These are phyloP conservation scores for Arenaria interpres DNA, from an alignment of 2,113 vertebrate genomes.

Conservation along the genomic window DNA sequence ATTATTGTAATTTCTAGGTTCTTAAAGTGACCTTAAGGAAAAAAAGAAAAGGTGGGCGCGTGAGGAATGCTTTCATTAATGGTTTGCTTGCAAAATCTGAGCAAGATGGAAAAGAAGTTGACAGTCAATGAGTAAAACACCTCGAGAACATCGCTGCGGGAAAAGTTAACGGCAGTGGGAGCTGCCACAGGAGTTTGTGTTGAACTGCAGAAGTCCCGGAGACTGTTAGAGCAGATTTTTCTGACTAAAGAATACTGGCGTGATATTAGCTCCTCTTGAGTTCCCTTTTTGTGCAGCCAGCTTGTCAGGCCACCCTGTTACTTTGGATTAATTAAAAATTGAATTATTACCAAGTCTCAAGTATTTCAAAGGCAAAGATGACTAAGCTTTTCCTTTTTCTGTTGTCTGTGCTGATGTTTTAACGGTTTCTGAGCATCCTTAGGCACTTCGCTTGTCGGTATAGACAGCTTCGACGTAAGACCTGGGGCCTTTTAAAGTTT, in stretches of 20 bases:
- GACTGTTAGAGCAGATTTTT: background rate
- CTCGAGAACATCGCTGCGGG: background rate
- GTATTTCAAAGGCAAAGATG: background rate
- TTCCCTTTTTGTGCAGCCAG: background rate
- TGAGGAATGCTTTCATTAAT: background rate
- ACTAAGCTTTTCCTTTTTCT: background rate
- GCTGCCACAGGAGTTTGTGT: fast-evolving
- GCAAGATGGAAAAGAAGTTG: background rate
- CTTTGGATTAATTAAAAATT: background rate
- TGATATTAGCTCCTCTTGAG: background rate
- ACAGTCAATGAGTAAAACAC: background rate
- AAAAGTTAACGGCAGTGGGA: fast-evolving
- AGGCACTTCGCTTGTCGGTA: fast-evolving
- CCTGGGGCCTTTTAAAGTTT: fast-evolving
- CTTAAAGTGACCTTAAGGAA: background rate
- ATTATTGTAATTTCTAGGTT: background rate
- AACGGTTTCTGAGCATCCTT: background rate
- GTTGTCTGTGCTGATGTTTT: fast-evolving
- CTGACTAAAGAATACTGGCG: fast-evolving
- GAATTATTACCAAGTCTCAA: background rate
- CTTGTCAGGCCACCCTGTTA: background rate
- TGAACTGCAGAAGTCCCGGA: fast-evolving
- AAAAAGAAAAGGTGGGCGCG: background rate
- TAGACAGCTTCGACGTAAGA: fast-evolving
- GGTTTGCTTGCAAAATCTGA: background rate